Conservation (phyloP, 1,140 invertebrate species). For the Pseudomyrmex concolor region DNA sequence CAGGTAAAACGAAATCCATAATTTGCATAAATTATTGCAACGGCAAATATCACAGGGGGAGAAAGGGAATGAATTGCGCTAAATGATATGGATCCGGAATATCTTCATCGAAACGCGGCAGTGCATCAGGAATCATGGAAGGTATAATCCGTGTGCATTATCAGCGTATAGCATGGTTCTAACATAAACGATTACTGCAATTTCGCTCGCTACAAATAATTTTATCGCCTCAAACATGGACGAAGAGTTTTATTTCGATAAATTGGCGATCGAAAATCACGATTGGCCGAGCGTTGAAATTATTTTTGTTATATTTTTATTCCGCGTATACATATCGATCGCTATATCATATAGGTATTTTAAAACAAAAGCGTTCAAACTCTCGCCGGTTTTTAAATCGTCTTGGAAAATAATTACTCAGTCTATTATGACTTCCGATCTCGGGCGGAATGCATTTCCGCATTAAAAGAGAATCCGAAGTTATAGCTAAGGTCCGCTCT, state of each 20-base stretch:
- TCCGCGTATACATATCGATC: neutral
- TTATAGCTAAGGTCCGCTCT: constrained; percentile 39
- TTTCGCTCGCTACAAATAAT: constrained; percentile 8
- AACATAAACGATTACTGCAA: constrained; percentile 15
- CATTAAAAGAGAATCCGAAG: constrained; percentile 38
- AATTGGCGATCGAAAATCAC: constrained; percentile 16
- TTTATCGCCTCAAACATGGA: constrained; percentile 3
- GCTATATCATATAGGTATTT: neutral
- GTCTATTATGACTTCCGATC: neutral
- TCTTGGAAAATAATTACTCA: neutral
- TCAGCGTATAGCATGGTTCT: neutral
- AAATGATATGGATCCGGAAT: constrained; percentile 35
- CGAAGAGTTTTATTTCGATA: neutral
- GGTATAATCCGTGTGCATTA: constrained; percentile 33
- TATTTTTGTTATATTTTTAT: neutral
- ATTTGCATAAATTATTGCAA: constrained; percentile 58
- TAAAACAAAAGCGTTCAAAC: neutral
- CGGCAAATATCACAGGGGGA: constrained; percentile 24
- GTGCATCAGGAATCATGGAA: constrained; percentile 39
- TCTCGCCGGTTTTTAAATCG: neutral
- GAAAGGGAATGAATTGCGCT: constrained; percentile 30
- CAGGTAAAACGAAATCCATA: constrained; percentile 39
- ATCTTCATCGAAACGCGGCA: constrained; percentile 19
- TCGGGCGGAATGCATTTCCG: neutral
- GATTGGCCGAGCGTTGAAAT: constrained; percentile 2